Conservation (phyloP, 1,140 invertebrate species). For the Platyscapa corneri region DNA sequence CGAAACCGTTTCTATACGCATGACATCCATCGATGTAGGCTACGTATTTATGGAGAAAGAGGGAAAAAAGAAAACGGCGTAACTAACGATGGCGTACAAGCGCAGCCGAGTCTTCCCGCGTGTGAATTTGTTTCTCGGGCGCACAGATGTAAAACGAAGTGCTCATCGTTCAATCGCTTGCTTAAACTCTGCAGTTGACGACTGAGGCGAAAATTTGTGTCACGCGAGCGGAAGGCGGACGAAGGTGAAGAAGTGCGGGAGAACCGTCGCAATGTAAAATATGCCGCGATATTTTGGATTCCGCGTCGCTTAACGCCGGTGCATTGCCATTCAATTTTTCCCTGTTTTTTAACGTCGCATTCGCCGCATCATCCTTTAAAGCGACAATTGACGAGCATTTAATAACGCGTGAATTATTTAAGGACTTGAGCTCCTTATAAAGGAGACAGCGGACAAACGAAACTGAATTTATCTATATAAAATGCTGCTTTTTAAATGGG, state of each 20-base stretch:
- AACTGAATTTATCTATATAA: background rate
- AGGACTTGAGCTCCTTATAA: background rate
- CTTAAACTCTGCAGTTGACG: slow-evolving; percentile 5
- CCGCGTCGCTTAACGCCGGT: background rate
- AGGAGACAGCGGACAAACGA: too few species aligned
- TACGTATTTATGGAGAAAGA: background rate
- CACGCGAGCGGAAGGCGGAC: background rate
- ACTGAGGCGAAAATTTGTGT: slow-evolving; percentile 34
- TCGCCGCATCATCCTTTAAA: background rate
- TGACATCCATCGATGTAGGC: slow-evolving; percentile 23
- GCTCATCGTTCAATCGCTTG: slow-evolving; percentile 7
- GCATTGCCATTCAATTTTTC: background rate
- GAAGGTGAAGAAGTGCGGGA: background rate
- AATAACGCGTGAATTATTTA: background rate
- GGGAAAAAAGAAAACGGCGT: slow-evolving; percentile 22
- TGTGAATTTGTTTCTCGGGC: background rate
- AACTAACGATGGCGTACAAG: slow-evolving; percentile 30
- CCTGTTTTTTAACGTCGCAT: background rate
- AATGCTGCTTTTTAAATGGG: background rate
- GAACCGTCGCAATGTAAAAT: background rate
- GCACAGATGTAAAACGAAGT: background rate
- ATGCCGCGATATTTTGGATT: background rate
- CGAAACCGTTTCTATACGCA: background rate
- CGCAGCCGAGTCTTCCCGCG: background rate
- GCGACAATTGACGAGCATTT: background rate